phyloP scores from a whole-genome alignment of 2,797 vertebrate genomes.

The Coregonus suidteri region DNA sequence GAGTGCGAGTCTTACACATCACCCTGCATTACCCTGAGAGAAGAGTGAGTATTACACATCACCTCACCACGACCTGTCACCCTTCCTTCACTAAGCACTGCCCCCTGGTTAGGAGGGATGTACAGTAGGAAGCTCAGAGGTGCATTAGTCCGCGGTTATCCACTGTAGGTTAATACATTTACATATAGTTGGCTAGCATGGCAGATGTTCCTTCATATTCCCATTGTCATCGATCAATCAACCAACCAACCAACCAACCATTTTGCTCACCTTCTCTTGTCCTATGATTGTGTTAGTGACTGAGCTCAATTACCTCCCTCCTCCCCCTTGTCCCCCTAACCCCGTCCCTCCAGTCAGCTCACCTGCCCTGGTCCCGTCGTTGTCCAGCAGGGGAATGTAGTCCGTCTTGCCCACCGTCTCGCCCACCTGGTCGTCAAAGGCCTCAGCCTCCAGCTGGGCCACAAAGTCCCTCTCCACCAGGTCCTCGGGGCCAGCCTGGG shows the following conservation, averaged over 20 bases:
- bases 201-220: too few relatives aligned
- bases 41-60: neutral
- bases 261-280: neutral
- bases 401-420: slow-evolving; percentile 91
- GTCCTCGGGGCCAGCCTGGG: slow-evolving; percentile 76
- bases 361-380: slow-evolving; percentile 73
- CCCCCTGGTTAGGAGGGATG: neutral
- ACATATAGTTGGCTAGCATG: too few relatives aligned
- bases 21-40: too few relatives aligned
- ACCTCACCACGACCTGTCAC: too few relatives aligned
- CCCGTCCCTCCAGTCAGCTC: slow-evolving; percentile 23
- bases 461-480: slow-evolving; percentile 89
- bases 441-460: slow-evolving; percentile 86
- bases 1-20: too few relatives aligned
- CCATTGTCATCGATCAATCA: neutral
- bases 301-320: neutral
- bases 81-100: neutral
- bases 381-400: slow-evolving; percentile 89
- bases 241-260: neutral
- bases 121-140: neutral
- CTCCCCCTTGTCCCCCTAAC: too few relatives aligned
- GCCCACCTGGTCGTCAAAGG: slow-evolving; percentile 88
- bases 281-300: neutral
- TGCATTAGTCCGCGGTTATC: too few relatives aligned
- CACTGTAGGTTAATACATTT: too few relatives aligned